Conservation (phyloP, 1,140 invertebrate species). For the Pseudomyrmex concolor region DNA sequence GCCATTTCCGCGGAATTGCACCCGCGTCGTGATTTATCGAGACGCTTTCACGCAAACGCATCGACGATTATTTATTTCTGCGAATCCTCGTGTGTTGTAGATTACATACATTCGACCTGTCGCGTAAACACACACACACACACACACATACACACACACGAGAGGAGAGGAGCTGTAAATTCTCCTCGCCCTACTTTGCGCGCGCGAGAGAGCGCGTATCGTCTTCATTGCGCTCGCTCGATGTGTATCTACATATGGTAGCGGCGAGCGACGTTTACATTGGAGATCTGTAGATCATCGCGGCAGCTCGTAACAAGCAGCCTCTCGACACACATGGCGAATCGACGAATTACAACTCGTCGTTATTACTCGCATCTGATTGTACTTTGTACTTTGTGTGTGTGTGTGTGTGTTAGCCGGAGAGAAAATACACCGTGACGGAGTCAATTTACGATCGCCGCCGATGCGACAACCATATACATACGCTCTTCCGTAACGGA, state of each 20-base stretch:
- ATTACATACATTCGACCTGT: constrained; percentile 10
- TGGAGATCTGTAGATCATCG: background rate
- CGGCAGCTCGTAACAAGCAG: background rate
- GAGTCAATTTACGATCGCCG: background rate
- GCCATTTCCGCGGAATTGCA: too few species aligned
- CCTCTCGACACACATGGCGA: too few species aligned
- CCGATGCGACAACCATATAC: background rate
- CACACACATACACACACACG: background rate
- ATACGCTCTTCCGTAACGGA: background rate
- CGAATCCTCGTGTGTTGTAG: background rate
- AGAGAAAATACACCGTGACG: background rate
- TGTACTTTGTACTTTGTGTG: too few species aligned
- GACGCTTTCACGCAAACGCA: too few species aligned
- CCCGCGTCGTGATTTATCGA: too few species aligned
- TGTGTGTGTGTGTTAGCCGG: too few species aligned
- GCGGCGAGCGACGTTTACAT: constrained; percentile 10
- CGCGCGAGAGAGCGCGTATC: constrained; percentile 1
- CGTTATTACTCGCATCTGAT: too few species aligned
- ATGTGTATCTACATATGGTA: constrained; percentile 5
- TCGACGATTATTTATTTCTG: too few species aligned
- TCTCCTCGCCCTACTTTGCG: constrained; percentile 38
- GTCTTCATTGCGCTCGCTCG: constrained; percentile 32
- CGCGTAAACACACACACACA: background rate
- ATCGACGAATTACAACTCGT: too few species aligned
- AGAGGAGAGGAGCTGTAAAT: constrained; percentile 45